These are phyloP conservation scores for Catharus bicknelli DNA, from an alignment of 2,113 vertebrate species.

Conservation along the genomic window DNA sequence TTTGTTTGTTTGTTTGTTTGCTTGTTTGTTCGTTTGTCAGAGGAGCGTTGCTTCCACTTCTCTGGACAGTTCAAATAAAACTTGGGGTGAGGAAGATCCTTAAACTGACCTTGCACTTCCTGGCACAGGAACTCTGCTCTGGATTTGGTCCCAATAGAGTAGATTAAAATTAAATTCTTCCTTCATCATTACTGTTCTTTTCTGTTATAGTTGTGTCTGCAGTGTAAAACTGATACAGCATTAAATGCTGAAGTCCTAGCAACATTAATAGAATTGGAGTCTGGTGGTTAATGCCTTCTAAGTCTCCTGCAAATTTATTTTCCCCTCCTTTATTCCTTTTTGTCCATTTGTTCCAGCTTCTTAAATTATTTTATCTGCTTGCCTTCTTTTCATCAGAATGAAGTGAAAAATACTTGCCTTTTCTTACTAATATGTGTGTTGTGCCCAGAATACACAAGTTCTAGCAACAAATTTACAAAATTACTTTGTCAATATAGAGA, in stretches of 20 bases:
- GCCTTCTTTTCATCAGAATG: neutral
- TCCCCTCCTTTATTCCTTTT: neutral
- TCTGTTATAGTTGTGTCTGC: neutral
- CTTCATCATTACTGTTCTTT: neutral
- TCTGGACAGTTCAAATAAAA: slow-evolving; percentile 7
- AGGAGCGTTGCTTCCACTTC: neutral
- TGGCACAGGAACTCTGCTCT: neutral
- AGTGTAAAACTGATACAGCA: neutral
- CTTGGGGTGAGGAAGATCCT: neutral
- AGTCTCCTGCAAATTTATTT: neutral
- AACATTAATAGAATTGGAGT: neutral
- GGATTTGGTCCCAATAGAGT: neutral
- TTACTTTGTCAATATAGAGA: neutral
- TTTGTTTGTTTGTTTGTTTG: too few species aligned
- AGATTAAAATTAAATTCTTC: slow-evolving; percentile 21
- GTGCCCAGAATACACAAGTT: neutral
- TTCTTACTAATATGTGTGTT: neutral
- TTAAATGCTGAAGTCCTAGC: neutral
- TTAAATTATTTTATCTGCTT: neutral
- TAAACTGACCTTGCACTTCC: neutral
- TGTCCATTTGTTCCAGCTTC: neutral
- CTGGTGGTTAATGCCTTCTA: neutral
- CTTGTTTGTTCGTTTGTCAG: neutral
- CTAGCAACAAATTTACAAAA: neutral
- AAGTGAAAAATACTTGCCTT: neutral